Percentiles rank a stretch among this genome's conserved stretches.
phyloP scores from a whole-genome alignment of 2,113 vertebrate species.

The Delphinapterus leucas region DNA sequence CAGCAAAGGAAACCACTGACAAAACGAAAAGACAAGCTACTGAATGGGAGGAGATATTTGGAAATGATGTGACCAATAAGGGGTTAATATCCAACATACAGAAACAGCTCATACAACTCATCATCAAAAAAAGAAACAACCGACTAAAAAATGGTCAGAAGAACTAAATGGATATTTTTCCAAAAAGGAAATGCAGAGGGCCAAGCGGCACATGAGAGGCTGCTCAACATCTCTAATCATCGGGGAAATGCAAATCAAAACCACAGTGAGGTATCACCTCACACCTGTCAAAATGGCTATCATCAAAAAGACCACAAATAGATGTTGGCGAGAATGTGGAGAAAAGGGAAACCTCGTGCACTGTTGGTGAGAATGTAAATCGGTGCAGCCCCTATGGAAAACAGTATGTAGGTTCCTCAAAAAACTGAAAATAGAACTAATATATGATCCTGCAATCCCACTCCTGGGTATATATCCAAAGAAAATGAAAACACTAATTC shows the following conservation, averaged over 20 bases:
- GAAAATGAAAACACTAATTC: neutral
- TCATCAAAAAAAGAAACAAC: neutral
- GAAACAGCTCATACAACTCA: neutral
- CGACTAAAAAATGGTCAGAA: neutral
- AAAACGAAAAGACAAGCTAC: neutral
- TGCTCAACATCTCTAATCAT: too few relatives aligned
- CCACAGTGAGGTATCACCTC: too few relatives aligned
- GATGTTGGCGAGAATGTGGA: neutral
- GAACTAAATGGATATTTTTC: neutral
- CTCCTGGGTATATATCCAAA: neutral
- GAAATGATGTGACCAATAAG: neutral
- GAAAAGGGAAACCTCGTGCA: neutral
- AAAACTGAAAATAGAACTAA: neutral
- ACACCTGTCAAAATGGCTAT: neutral
- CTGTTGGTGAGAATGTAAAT: neutral
- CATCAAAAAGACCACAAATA: neutral
- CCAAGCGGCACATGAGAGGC: too few relatives aligned
- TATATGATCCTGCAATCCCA: neutral
- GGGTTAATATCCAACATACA: neutral
- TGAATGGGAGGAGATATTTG: neutral
- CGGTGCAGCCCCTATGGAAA: neutral
- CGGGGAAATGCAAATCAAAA: too few relatives aligned
- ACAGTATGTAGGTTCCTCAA: neutral
- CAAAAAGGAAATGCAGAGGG: neutral
- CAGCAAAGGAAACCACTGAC: too few relatives aligned